Percentiles rank a stretch among this genome's conserved stretches.
These are phyloP conservation scores for Hylia prasina DNA, from an alignment of 2,113 vertebrate species.

Conservation along the genomic window DNA sequence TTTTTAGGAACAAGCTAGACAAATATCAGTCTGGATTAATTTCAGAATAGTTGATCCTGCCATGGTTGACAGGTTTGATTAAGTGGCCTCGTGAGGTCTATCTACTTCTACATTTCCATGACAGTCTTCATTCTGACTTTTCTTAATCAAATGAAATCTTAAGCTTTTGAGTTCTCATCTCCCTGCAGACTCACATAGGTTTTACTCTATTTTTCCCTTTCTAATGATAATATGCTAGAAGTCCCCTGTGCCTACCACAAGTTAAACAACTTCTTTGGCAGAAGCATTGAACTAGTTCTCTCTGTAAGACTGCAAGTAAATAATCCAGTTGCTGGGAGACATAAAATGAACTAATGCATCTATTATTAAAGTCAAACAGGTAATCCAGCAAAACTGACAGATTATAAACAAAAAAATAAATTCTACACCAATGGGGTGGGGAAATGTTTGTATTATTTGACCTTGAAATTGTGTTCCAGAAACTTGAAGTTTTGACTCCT, in stretches of 20 bases:
- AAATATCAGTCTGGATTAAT: not conserved
- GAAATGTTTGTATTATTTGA: not conserved
- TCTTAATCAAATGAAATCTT: conserved; percentile 15
- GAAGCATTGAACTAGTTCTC: not conserved
- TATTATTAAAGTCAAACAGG: not conserved
- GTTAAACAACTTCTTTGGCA: not conserved
- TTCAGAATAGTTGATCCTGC: not conserved
- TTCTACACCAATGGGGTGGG: accelerated
- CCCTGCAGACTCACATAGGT: not conserved
- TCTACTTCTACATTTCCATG: not conserved
- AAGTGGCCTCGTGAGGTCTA: not conserved
- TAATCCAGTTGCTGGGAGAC: not conserved
- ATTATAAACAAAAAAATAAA: not conserved
- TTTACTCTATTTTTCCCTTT: not conserved
- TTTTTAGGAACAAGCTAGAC: not conserved
- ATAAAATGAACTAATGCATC: not conserved
- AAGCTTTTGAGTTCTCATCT: not conserved
- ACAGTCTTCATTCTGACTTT: conserved; percentile 2
- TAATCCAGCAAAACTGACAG: not conserved
- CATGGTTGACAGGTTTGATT: not conserved
- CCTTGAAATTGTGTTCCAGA: not conserved
- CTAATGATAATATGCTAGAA: not conserved
- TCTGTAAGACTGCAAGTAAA: not conserved
- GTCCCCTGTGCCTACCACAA: not conserved
- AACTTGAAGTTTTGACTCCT: not conserved